Evolutionary conservation across 30 jellyfish, hydroid and myxozoan genomes (phyloP), one percentile per base, ranked within the genome.

Genomic region (Chrysaora quinquecirrha): DNA sequence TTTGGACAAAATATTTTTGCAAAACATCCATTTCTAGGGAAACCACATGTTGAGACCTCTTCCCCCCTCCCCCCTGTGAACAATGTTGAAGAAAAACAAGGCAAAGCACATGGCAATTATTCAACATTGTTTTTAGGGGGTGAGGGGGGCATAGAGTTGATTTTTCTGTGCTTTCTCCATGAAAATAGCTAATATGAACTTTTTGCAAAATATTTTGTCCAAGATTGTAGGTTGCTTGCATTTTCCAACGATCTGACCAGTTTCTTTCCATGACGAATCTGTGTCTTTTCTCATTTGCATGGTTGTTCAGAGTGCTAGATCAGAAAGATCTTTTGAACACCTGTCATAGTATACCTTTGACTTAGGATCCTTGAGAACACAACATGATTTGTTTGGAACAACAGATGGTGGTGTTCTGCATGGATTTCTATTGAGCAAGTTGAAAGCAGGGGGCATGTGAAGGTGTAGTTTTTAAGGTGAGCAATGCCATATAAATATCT

Each of bases 201-300:
- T n/a, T n/a, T n/a, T n/a, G n/a, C n/a, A n/a, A n/a, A n/a, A n/a
- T n/a, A n/a, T n/a, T n/a, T n/a, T n/a, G n/a, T n/a, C n/a, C n/a
- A n/a, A n/a, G n/a, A n/a, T n/a, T n/a, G n/a, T 75, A 80, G 83
- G 90, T 64, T 64, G 83, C 27, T 80, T 38, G 82, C 82, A 71
- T 82, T 32, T 82, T 70, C 49, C 64, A 31, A 82, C 33, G 22
- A 70, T 46, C 71, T 48, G 69, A 19, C 93, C 85, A 25, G 85
- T 77, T 77, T 77, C 88, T 77, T 62, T 77, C 83, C 90, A 80
- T 11, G 48, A 64, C 28, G 75, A 34, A 64, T 65, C 75, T 60
- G 75, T 80, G 84, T 80, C 75, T 6, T 29, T 34, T 64, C 90
- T 43, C 83, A 80, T 80, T 33, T 50, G 76, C 74, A 80, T 64